Conservation (phyloP, 2,113 vertebrate species). For the Grantiella picta region DNA sequence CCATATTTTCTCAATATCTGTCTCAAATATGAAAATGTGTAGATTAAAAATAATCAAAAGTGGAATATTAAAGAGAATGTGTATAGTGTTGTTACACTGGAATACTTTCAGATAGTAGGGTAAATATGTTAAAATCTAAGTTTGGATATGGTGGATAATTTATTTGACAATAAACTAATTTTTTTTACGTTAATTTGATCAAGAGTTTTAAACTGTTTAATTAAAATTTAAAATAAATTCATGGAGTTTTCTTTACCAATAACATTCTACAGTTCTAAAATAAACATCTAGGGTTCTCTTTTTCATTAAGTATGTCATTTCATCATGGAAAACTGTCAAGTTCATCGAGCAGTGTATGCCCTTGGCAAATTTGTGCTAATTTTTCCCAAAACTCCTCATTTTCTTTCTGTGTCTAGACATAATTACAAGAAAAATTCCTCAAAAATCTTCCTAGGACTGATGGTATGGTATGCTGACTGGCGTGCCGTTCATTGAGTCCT, state of each 20-base stretch:
- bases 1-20: neutral
- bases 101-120: neutral
- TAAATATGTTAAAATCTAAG: neutral
- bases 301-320: neutral
- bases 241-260: neutral
- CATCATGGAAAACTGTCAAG: neutral
- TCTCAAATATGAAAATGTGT: neutral
- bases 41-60: neutral
- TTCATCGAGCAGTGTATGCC: neutral
- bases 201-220: neutral
- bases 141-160: neutral
- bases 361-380: neutral
- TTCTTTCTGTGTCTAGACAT: neutral
- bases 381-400: neutral
- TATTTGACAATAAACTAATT: neutral
- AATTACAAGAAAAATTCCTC: neutral
- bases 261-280: neutral
- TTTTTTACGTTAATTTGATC: neutral
- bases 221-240: neutral
- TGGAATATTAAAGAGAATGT: neutral
- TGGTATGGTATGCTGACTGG: neutral
- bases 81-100: accelerated
- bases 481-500: neutral
- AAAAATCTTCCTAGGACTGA: neutral
- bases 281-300: neutral